phyloP scores from a whole-genome alignment of 2,888 invertebrate genomes.

The Mongoloraphidia duomilia region DNA sequence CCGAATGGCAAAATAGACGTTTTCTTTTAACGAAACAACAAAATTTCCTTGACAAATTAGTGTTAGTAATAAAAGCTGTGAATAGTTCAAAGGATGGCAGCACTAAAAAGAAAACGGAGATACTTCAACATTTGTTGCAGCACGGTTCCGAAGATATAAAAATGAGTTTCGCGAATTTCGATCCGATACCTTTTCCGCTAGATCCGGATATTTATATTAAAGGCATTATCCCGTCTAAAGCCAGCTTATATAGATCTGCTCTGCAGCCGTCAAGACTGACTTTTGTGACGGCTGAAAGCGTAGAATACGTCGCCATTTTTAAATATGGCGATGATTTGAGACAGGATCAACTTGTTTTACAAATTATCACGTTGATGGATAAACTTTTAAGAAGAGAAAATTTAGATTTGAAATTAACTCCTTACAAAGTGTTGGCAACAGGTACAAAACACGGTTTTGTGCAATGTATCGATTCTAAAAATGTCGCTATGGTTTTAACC shows the following conservation, averaged over 20 bases:
- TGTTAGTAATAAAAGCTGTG: constrained; percentile 74
- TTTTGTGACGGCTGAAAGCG: constrained; percentile 66
- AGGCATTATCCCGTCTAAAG: constrained; percentile 78
- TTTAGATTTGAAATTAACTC: constrained; percentile 88
- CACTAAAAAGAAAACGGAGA: constrained; percentile 81
- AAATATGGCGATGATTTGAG: constrained; percentile 95
- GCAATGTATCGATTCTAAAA: constrained; percentile 85
- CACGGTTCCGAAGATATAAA: constrained; percentile 63
- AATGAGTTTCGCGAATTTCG: constrained; percentile 78
- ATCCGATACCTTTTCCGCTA: constrained; percentile 84
- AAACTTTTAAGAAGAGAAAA: constrained; percentile 86
- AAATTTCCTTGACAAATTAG: constrained; percentile 80
- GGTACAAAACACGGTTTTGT: constrained; percentile 93
- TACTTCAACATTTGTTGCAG: constrained; percentile 67
- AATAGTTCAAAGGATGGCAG: constrained; percentile 75
- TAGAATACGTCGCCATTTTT: constrained; percentile 89
- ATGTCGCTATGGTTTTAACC: constrained; percentile 82
- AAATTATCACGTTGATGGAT: constrained; percentile 98
- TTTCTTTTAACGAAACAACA: constrained; percentile 73
- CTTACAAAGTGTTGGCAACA: constrained; percentile 90
- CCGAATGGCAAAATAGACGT: constrained; percentile 58
- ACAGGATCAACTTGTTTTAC: constrained; percentile 93
- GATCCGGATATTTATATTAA: constrained; percentile 84
- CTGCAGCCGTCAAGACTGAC: constrained; percentile 88
- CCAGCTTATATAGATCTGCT: constrained; percentile 89